Percentiles rank a stretch among this genome's conserved stretches.
These are phyloP conservation scores for Motacilla tschutschensis DNA, from an alignment of 2,113 vertebrate species.

Conservation along the genomic window DNA sequence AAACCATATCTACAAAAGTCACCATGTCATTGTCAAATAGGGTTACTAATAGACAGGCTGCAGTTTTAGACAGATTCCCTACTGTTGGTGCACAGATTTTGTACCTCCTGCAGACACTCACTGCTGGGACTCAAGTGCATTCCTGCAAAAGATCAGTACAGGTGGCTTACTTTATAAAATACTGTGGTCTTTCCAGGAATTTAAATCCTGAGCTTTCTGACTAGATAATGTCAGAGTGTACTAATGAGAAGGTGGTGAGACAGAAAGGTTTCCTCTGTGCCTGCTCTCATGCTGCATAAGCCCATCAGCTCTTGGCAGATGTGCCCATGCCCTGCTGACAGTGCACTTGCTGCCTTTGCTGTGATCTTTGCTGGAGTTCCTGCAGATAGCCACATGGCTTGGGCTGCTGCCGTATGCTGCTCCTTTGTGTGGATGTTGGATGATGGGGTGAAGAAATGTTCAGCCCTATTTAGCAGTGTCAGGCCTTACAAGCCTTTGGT, in stretches of 20 bases:
- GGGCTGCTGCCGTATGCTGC: not conserved
- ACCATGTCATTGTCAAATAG: not conserved
- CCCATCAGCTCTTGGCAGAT: not conserved
- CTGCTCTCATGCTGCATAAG: not conserved
- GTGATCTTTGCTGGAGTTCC: not conserved
- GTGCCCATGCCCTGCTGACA: accelerated
- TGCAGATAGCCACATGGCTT: not conserved
- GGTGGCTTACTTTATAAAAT: not conserved
- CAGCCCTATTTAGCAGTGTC: not conserved
- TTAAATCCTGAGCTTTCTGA: not conserved
- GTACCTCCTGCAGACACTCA: not conserved
- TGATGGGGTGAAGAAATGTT: not conserved
- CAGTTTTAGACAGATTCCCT: not conserved
- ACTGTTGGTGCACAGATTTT: not conserved
- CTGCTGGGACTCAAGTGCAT: accelerated
- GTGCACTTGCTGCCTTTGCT: accelerated
- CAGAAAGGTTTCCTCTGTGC: not conserved
- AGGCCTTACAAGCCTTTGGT: not conserved
- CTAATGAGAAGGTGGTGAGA: not conserved
- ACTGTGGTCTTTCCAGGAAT: not conserved
- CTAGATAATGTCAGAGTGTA: not conserved
- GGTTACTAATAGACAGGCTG: not conserved
- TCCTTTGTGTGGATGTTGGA: not conserved
- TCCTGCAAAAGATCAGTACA: not conserved
- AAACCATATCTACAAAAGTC: not conserved